Base-by-base conservation (phyloP, 2,113 vertebrate genomes). In the Phodopus roborovskii region DNA sequence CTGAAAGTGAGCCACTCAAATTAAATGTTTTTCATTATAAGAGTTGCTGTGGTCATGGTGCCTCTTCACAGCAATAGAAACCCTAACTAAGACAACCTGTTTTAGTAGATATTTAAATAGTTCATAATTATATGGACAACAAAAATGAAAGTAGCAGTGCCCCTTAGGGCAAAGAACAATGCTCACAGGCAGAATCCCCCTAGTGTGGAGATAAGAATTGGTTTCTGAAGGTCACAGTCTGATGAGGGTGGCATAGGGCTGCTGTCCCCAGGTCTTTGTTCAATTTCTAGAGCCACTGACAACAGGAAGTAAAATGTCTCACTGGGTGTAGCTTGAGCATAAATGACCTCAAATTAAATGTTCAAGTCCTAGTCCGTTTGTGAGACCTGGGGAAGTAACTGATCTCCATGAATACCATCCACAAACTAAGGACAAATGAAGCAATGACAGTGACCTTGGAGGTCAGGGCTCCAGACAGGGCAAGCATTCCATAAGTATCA, bases 111-210 rank as follows among this genome's bases (percentile, higher is more conserved):
- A 9, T 74, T 74, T 74, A 74, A 74, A 42, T 74, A 42, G 24
- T 42, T 68, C 58, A 33, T 6, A 58, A 60, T 39, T 24, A 22
- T 75, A 28, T 75, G 17, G 75, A 33, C 17, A 30, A 26, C 64
- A 48, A 12, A 83, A 73, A 24, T 5, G 9, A 42, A 9, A 78
- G 56, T 39, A 3, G 3, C 5, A 19, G 12, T 33, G 12, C n/a
- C 53, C 68, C 39, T 66, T 19, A 33, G 22, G 53, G 39, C 15
- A 26, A 28, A 36, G 12, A 39, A 7, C 74, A 66, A 74, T 42
- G 50, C 0, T 28, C 13, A 17, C 10, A 17, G 10, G 0, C 5
- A 26, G 33, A 8, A 9, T 3, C 39, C 3, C 5, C 66, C 53
- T 79, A 24, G 74, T 77, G 42, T 74, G 22, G 42, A 48, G 42